These are phyloP conservation scores for Leptodirus hochenwartii DNA, from an alignment of 2,888 invertebrate species.

Conservation along the genomic window DNA sequence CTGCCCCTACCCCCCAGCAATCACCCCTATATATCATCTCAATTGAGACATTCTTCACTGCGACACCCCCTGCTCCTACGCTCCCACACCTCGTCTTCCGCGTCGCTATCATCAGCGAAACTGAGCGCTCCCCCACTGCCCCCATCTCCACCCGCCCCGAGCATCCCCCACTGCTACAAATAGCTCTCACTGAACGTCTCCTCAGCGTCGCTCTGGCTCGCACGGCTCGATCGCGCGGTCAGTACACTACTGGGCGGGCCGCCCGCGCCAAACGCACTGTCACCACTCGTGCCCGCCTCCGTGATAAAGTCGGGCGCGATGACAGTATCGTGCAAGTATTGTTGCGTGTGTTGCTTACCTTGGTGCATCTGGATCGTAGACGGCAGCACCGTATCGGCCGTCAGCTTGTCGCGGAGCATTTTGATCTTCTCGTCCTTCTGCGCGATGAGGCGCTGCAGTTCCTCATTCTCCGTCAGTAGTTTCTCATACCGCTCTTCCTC, in stretches of 20 bases:
- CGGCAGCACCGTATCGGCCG: slow-evolving; percentile 21
- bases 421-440: slow-evolving; percentile 85
- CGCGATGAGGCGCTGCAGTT: slow-evolving; percentile 84
- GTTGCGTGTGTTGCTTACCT: no score
- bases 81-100: no score
- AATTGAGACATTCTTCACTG: no score
- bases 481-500: slow-evolving; percentile 92
- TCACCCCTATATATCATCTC: no score
- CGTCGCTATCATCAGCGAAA: no score
- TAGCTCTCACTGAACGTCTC: slow-evolving; percentile 53
- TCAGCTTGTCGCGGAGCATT: slow-evolving; percentile 58
- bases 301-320: slow-evolving; percentile 58
- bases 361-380: no score
- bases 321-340: slow-evolving; percentile 49
- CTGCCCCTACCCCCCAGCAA: no score
- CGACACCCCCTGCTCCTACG: no score
- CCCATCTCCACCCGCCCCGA: no score
- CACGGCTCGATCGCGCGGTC: slow-evolving; percentile 64
- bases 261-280: slow-evolving; percentile 51
- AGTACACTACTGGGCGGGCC: slow-evolving; percentile 42
- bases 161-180: no score
- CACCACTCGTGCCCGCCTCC: slow-evolving; percentile 60
- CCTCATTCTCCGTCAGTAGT: slow-evolving; percentile 86
- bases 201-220: slow-evolving; percentile 73
- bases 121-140: no score